A percentile compares a stretch with the other conserved stretches of the same genome.
Conservation (phyloP, 1,140 invertebrate species). For the Drosophila pseudoobscura region DNA sequence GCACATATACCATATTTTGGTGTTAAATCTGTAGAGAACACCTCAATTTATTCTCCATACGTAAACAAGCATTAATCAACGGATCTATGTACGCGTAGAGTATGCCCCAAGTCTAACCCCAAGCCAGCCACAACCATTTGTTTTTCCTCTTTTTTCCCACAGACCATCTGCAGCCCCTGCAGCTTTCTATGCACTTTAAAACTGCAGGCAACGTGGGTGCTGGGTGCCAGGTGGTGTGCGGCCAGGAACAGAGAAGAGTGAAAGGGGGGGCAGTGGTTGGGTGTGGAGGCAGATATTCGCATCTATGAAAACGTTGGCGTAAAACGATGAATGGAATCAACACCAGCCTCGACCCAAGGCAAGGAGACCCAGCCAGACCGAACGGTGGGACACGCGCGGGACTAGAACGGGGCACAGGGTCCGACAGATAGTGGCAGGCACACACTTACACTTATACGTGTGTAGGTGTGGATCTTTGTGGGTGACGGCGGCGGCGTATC, state of each 20-base stretch:
- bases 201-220: constrained; percentile 40
- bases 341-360: constrained; percentile 34
- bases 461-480: constrained; percentile 7
- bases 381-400: neutral
- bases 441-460: constrained; percentile 6
- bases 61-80: constrained; percentile 35
- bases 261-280: neutral
- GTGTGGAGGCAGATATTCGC: constrained; percentile 31
- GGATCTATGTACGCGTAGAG: constrained; percentile 16
- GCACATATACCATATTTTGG: too few relatives aligned
- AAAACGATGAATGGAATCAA: constrained; percentile 57
- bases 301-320: constrained; percentile 43
- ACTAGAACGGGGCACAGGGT: constrained; percentile 19
- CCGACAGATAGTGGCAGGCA: constrained; percentile 32
- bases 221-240: neutral
- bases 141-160: constrained; percentile 15
- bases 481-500: neutral
- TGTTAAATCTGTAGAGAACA: neutral
- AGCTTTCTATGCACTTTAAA: constrained; percentile 56
- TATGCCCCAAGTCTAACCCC: constrained; percentile 22
- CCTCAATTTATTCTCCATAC: constrained; percentile 2
- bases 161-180: constrained; percentile 47
- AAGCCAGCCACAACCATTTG: constrained; percentile 18
- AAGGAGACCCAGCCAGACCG: constrained; percentile 13
- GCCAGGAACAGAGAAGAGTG: neutral